Conservation (phyloP, 2,113 vertebrate species). For the Tachysurus fulvidraco region DNA sequence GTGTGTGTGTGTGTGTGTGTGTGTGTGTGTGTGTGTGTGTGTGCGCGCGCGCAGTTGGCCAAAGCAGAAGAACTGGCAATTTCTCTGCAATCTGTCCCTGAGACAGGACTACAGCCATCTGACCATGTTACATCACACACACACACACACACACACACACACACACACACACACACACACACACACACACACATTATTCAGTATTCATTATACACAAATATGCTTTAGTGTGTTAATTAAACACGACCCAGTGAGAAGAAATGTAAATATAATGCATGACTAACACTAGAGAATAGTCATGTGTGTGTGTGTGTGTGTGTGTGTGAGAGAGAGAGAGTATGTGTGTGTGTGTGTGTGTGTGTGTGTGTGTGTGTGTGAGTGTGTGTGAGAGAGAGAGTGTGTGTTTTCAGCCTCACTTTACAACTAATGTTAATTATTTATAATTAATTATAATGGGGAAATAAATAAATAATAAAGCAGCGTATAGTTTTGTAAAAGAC, state of each 20-base stretch:
- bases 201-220: not conserved
- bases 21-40: constrained; percentile 33
- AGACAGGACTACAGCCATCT: constrained; percentile 48
- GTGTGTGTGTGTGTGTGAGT: too few relatives aligned
- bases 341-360: not conserved
- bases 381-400: too few relatives aligned
- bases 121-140: constrained; percentile 40
- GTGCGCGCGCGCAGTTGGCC: not conserved
- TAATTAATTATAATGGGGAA: too few relatives aligned
- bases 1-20: too few relatives aligned
- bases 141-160: constrained; percentile 7
- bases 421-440: too few relatives aligned
- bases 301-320: not conserved
- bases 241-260: not conserved
- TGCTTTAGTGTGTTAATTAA: not conserved
- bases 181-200: constrained; percentile 14
- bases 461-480: too few relatives aligned
- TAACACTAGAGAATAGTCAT: not conserved
- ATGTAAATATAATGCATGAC: constrained; percentile 14
- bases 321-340: not conserved
- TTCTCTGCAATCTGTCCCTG: constrained; percentile 62
- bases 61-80: constrained; percentile 50
- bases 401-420: too few relatives aligned
- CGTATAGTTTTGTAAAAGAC: too few relatives aligned
- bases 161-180: constrained; percentile 6